A percentile compares a stretch with the other conserved stretches of the same genome.
Evolutionary conservation across 2,797 vertebrate species (phyloP).

Genomic region (Anguilla marmorata): DNA sequence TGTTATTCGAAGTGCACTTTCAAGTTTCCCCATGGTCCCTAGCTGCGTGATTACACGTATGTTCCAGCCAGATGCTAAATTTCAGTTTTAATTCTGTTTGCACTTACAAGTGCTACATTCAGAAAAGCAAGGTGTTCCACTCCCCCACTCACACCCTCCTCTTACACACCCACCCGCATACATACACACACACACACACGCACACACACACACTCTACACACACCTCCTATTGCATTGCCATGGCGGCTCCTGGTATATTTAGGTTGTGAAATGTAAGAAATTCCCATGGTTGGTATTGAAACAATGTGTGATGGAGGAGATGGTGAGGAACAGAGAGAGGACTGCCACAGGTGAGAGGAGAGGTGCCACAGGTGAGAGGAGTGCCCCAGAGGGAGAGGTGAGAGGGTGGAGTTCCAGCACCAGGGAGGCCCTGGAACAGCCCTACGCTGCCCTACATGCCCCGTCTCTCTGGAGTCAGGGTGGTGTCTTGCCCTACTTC

Average conservation of each 20-base stretch:
- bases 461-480: conserved; percentile 62
- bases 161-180: not conserved
- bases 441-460: conserved; percentile 42
- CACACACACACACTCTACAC: too few relatives aligned
- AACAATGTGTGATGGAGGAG: conserved; percentile 47
- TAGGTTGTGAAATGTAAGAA: conserved; percentile 44
- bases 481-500: conserved; percentile 35
- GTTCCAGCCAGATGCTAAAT: not conserved
- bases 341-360: not conserved
- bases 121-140: not conserved
- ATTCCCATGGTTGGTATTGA: conserved; percentile 44
- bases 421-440: not conserved
- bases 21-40: not conserved
- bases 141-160: not conserved
- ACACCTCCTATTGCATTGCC: not conserved
- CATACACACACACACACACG: too few relatives aligned
- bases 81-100: not conserved
- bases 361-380: conserved; percentile 19
- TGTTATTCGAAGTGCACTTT: not conserved
- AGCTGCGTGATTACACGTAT: not conserved
- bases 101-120: not conserved
- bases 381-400: conserved; percentile 24
- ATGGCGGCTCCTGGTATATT: conserved; percentile 2
- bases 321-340: conserved; percentile 23
- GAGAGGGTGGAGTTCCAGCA: conserved; percentile 41